Evolutionary conservation across 2,797 vertebrate species (phyloP).

Genomic region (Gadopsis marmoratus): DNA sequence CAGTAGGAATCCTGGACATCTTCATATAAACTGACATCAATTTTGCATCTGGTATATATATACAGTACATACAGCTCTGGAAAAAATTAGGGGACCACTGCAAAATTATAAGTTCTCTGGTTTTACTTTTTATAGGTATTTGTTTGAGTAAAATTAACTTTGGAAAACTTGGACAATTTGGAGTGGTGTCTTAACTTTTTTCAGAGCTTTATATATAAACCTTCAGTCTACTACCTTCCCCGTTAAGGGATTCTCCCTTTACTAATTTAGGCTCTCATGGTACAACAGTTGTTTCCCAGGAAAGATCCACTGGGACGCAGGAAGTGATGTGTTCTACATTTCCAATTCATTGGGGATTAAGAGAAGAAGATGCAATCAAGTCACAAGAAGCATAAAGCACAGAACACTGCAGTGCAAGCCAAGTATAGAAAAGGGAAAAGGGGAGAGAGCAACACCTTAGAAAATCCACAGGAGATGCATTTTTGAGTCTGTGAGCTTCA

Average conservation of each 20-base stretch:
- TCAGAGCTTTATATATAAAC: neutral
- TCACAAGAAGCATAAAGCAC: neutral
- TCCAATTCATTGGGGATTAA: neutral
- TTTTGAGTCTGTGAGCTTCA: neutral
- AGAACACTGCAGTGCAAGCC: neutral
- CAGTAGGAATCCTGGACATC: neutral
- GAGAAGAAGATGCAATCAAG: neutral
- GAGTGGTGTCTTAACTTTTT: too few relatives aligned
- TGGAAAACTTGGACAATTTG: too few relatives aligned
- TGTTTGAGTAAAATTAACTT: too few relatives aligned
- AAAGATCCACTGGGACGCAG: neutral
- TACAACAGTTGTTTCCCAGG: neutral
- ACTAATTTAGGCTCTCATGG: too few relatives aligned
- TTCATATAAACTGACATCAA: neutral
- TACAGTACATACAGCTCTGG: too few relatives aligned
- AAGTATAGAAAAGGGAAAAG: neutral
- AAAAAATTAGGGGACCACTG: too few relatives aligned
- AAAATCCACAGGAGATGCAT: neutral
- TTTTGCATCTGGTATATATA: neutral
- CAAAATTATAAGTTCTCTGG: too few relatives aligned
- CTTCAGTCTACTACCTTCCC: neutral
- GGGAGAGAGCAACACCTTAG: neutral
- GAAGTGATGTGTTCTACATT: constrained; percentile 5
- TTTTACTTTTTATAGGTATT: too few relatives aligned
- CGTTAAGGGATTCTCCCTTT: neutral